These are phyloP conservation scores for Chamaea fasciata DNA, from an alignment of 2,113 vertebrate species.

Conservation along the genomic window DNA sequence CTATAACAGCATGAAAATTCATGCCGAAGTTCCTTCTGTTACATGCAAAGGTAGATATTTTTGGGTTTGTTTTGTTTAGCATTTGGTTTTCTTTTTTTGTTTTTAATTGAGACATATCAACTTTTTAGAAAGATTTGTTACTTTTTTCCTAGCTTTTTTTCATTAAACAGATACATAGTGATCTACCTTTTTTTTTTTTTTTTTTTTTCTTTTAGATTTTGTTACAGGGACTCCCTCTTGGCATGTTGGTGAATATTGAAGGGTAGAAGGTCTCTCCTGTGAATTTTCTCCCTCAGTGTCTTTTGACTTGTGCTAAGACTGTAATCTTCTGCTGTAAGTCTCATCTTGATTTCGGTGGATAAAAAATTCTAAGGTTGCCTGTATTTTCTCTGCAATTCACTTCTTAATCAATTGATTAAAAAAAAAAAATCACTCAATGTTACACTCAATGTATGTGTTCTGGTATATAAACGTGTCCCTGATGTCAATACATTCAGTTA, in stretches of 20 bases:
- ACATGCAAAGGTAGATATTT: neutral
- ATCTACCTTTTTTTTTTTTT: rapidly evolving
- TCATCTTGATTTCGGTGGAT: neutral
- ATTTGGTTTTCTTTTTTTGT: neutral
- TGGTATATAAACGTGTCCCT: rapidly evolving
- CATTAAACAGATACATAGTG: neutral
- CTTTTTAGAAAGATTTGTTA: neutral
- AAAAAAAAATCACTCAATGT: rapidly evolving
- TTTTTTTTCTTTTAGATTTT: rapidly evolving
- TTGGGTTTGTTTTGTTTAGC: rapidly evolving
- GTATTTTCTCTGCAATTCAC: neutral
- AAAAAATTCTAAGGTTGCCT: neutral
- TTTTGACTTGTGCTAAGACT: neutral
- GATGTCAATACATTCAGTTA: neutral
- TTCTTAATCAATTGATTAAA: neutral
- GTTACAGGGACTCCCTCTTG: neutral
- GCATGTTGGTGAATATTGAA: neutral
- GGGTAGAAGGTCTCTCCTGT: neutral
- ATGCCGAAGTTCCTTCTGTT: neutral
- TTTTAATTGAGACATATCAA: too few relatives aligned
- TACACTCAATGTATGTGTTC: too few relatives aligned
- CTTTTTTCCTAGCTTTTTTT: too few relatives aligned
- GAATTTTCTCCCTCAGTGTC: neutral
- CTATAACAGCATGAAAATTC: neutral
- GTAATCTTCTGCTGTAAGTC: neutral